Evolutionary conservation across 2,888 invertebrate genomes (phyloP).

Genomic region (Diarsia dahlii): DNA sequence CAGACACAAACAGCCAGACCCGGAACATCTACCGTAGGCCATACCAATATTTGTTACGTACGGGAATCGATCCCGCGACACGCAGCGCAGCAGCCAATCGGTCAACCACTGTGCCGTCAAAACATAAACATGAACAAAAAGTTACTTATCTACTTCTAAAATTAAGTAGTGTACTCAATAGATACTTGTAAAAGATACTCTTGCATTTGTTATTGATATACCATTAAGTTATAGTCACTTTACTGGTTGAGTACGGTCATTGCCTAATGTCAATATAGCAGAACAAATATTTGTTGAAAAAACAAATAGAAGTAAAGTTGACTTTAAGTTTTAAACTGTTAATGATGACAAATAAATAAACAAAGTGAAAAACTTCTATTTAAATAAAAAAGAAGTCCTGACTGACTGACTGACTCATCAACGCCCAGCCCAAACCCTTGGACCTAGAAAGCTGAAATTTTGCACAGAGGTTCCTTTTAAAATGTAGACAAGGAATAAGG

Average conservation of each 20-base stretch:
- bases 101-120: neutral
- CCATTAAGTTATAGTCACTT: neutral
- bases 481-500: too few species aligned
- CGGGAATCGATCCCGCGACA: too few species aligned
- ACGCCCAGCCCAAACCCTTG: too few species aligned
- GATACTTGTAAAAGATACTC: slow-evolving; percentile 32
- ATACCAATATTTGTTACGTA: too few species aligned
- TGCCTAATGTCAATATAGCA: neutral
- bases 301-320: slow-evolving; percentile 18
- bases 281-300: slow-evolving; percentile 23
- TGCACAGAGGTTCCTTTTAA: too few species aligned
- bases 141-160: neutral
- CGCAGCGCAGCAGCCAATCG: too few species aligned
- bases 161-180: neutral
- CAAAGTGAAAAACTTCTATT: neutral
- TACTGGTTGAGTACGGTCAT: neutral
- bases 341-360: slow-evolving; percentile 22
- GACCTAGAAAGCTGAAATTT: too few species aligned
- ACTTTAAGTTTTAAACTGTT: slow-evolving; percentile 24
- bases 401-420: too few species aligned
- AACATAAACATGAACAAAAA: slow-evolving; percentile 6
- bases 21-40: too few species aligned
- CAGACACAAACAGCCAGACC: too few species aligned
- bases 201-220: slow-evolving; percentile 35
- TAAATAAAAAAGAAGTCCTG: too few species aligned